Evolutionary conservation across 2,113 vertebrate species (phyloP).

Genomic region (Hyaena hyaena): DNA sequence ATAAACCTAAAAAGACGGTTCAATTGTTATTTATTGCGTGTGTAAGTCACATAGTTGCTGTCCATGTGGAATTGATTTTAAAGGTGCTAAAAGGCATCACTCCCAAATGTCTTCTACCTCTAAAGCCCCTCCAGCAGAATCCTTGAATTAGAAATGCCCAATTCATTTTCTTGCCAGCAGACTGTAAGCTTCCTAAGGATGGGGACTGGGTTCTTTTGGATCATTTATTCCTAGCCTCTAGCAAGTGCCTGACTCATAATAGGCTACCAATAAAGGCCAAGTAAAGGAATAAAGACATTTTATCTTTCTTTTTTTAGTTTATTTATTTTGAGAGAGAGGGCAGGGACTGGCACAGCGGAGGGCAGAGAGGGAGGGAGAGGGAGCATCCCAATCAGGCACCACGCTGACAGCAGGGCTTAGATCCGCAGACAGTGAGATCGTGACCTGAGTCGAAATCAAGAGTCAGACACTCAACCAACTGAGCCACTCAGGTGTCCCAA

Average conservation of each 20-base stretch:
- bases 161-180: slow-evolving; percentile 23
- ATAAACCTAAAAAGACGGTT: neutral
- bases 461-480: too few relatives aligned
- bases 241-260: neutral
- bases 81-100: neutral
- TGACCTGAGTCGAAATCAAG: too few relatives aligned
- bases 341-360: too few relatives aligned
- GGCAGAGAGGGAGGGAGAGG: too few relatives aligned
- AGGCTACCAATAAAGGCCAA: neutral
- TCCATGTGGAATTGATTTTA: neutral
- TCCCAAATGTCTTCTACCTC: neutral
- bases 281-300: neutral
- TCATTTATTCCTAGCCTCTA: neutral
- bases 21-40: neutral
- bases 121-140: neutral
- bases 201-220: neutral
- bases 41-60: neutral
- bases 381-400: too few relatives aligned
- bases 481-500: neutral
- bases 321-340: too few relatives aligned
- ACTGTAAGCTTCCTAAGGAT: neutral
- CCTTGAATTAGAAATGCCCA: neutral
- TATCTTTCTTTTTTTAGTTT: neutral
- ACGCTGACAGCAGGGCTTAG: too few relatives aligned
- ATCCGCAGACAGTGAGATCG: too few relatives aligned